Base-by-base conservation (phyloP, 2,888 invertebrate species). In the Platycnemis pennipes region DNA sequence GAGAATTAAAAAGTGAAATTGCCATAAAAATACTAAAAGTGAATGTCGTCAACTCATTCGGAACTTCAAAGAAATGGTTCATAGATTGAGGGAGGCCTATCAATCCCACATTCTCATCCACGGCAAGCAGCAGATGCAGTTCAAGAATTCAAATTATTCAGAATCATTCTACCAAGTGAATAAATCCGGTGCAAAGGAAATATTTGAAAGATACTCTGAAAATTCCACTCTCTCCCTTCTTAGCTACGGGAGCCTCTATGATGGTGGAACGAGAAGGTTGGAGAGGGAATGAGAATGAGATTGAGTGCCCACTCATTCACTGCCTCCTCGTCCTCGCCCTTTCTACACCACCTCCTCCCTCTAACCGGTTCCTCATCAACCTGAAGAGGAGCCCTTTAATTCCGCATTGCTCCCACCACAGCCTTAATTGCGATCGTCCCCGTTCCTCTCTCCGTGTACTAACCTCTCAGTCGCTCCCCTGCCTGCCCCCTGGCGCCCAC, bases 371-470 rank as follows among this genome's bases (percentile, higher is more conserved):
- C 56, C 91, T n/a, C 91, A 44, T 44, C 53, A 44, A 37, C 49
- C 42, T n/a, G n/a, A 69, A 91, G 44, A 63, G 69, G 69, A 26
- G 22, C 44, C 56, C 53, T 91, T 91, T 63, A 91, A 69, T 91
- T 91, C 69, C 63, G 19, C 63, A 69, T 91, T 91, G 63, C 91
- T 69, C 22, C 56, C 63, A 44, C 91, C 42, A 63, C 26, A 0
- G 26, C 22, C 44, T 63, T 63, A 91, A 91, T 91, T 91, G 56
- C 89, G 5, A 63, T 16, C 63, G 3, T 8, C n/a, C 63, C 1
- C 77, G 37, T 26, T 13, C 37, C 77, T 26, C 37, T 11, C 69
- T 7, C 69, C 31, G 0, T 16, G 31, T 8, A 7, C 11, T 0
- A 22, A 11, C 77, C 77, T 2, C 11, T 1, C 16, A 37, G 4